Evolutionary conservation across 1,140 invertebrate genomes (phyloP), one percentile per base, ranked within the genome.

Genomic region (Muscidifurax raptorellus): DNA sequence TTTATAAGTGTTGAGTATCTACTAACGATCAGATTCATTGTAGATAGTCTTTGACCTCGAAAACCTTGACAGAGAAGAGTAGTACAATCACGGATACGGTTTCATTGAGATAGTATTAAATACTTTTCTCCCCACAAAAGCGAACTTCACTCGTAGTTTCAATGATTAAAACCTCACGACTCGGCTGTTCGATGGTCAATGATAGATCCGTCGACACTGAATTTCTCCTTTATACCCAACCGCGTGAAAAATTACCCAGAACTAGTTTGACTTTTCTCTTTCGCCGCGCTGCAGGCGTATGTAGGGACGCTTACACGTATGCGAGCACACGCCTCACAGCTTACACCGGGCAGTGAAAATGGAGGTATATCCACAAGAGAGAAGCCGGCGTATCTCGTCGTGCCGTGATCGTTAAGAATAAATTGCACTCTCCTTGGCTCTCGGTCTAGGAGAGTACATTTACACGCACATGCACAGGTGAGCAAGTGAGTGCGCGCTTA

Each of bases 141-240:
- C 59, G 7, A 32, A 2, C 2, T 22, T 40, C 59, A 80, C 83
- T 67, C 18, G 69, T 27, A 25, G 27, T 82, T 81, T 81, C 28
- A 28, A 82, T 85, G 83, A 77, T 84, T 72, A 85, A 59, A 90
- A 88, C 86, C 87, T 86, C 86, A 32, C 89, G 81, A 85, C 67
- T 66, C 85, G 76, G 87, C 85, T 86, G 87, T 90, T 85, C 85
- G 79, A 88, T 78, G 67, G 86, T 79, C 89, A 93, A 91, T 93
- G 92, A 92, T 89, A 89, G 86, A 90, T 90, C 90, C 83, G 78
- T 78, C 85, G 88, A 91, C 88, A 92, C 90, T 90, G 91, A 92
- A 92, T 93, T 91, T 92, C 92, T 92, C 91, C 90, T 93, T 93
- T 93, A 93, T 93, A 93, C 89, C 89, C 77, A 67, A 77, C 64